These are phyloP conservation scores for Chrysina gloriosa DNA, from an alignment of 2,888 invertebrate genomes.

Conservation along the genomic window DNA sequence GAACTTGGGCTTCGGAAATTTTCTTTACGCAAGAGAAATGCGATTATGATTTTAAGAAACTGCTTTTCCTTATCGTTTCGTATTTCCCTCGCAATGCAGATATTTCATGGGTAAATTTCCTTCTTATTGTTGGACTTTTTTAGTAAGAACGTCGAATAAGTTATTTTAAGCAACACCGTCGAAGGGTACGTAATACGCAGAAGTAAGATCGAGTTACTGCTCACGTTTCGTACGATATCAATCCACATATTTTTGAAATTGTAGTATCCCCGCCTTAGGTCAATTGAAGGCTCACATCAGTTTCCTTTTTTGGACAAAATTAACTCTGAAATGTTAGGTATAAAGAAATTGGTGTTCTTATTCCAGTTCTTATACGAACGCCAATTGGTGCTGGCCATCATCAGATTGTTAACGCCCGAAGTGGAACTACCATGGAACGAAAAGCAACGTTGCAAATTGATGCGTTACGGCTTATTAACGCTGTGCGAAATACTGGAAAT, in stretches of 20 bases:
- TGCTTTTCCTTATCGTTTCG: conserved; percentile 55
- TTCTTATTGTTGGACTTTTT: not conserved
- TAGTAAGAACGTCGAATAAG: not conserved
- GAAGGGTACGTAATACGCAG: no score
- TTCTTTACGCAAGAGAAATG: conserved; percentile 51
- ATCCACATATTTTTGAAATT: no score
- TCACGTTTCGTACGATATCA: no score
- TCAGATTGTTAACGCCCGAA: conserved; percentile 24
- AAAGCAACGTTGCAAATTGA: conserved; percentile 28
- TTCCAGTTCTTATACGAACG: conserved; percentile 11
- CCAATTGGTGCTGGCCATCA: conserved; percentile 7
- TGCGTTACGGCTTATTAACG: conserved; percentile 12
- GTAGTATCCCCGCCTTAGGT: no score
- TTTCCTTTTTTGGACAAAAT: not conserved
- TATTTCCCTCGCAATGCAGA: conserved; percentile 44
- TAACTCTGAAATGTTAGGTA: not conserved
- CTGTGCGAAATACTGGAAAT: conserved; percentile 7
- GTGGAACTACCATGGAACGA: conserved; percentile 20
- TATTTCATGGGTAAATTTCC: not conserved
- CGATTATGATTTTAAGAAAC: conserved; percentile 60
- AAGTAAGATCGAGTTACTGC: no score
- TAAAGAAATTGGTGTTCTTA: no score
- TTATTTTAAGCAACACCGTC: not conserved
- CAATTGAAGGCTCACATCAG: no score
- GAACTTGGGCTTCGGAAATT: conserved; percentile 55